Evolutionary conservation across 2,797 vertebrate species (phyloP).

Genomic region (Hemitrygon akajei): DNA sequence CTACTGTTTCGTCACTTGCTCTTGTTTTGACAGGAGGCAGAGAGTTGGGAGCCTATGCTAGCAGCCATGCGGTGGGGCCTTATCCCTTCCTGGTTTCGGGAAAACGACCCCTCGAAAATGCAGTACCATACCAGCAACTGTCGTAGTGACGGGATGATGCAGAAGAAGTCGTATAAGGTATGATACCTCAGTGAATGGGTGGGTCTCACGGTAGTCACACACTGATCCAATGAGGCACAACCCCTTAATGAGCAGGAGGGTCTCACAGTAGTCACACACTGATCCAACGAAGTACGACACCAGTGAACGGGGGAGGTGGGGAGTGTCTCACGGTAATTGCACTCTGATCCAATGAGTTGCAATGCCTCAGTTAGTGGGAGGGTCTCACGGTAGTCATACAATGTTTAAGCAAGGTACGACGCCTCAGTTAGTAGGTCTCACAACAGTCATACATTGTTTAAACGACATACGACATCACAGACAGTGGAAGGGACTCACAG

Average conservation of each 20-base stretch:
- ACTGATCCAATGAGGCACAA: not conserved
- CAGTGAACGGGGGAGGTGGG: too few relatives aligned
- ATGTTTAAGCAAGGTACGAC: too few relatives aligned
- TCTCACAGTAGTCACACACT: too few relatives aligned
- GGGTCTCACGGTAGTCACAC: not conserved
- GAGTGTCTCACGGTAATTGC: too few relatives aligned
- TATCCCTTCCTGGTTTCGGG: slow-evolving; percentile 85
- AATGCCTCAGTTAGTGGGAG: too few relatives aligned
- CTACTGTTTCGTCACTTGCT: not conserved
- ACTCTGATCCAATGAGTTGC: accelerated
- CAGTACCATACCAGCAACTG: slow-evolving; percentile 85
- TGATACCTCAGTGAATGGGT: slow-evolving; percentile 24
- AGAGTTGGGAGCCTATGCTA: slow-evolving; percentile 74
- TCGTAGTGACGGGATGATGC: slow-evolving; percentile 81
- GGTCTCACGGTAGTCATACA: too few relatives aligned
- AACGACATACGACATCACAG: too few relatives aligned
- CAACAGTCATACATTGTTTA: too few relatives aligned
- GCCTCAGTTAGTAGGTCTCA: too few relatives aligned
- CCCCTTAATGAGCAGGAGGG: too few relatives aligned
- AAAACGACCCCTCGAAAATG: slow-evolving; percentile 74
- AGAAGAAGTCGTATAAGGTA: slow-evolving; percentile 87
- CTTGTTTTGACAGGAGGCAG: slow-evolving; percentile 60
- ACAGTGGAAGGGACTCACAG: too few relatives aligned
- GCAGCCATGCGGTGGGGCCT: slow-evolving; percentile 92
- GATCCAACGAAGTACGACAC: too few relatives aligned